Evolutionary conservation across 2,888 invertebrate species (phyloP), one percentile per base, ranked within the genome.

Genomic region (Torymus aiolomorphi): DNA sequence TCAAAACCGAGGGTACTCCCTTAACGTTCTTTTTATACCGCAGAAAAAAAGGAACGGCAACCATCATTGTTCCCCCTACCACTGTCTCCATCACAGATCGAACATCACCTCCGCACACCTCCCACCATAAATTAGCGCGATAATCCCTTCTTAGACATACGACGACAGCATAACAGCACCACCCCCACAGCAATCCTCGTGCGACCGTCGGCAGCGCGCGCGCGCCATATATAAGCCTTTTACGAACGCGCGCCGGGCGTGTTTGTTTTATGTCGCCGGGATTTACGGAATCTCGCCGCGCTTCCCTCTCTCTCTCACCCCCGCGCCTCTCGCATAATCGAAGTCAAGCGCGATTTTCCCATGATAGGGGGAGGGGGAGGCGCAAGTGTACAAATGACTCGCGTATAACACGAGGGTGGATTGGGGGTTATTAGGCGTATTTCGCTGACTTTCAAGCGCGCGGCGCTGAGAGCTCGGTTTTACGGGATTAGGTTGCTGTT

Each of bases 251-350:
- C 14, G 84, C 82, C 83, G 86, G 84, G 87, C 82, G 88, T 87
- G 86, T 87, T 88, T 88, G 87, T 88, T 88, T 88, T 86, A 87
- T 87, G 87, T 87, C 86, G 82, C 74, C 83, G 79, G 88, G 88
- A 88, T 89, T 89, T 88, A 85, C 84, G 70, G 70, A 77, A 77
- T 74, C 56, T 51, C 54, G 24, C 61, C 20, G 73, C 49, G 14
- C 52, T 42, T n/a, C n/a, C n/a, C n/a, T n/a, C n/a, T n/a, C n/a
- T n/a, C n/a, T n/a, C n/a, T n/a, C n/a, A n/a, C n/a, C n/a, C n/a
- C n/a, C n/a, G n/a, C n/a, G n/a, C n/a, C n/a, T n/a, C n/a, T 13
- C 13, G 57, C 63, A 20, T 72, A 69, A 78, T 69, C 80, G 83
- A 83, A 84, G 84, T 85, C 83, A 83, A 83, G 72, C 80, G 69